Conservation (phyloP, 2,888 invertebrate genomes). For the Odontomyia ornata region DNA sequence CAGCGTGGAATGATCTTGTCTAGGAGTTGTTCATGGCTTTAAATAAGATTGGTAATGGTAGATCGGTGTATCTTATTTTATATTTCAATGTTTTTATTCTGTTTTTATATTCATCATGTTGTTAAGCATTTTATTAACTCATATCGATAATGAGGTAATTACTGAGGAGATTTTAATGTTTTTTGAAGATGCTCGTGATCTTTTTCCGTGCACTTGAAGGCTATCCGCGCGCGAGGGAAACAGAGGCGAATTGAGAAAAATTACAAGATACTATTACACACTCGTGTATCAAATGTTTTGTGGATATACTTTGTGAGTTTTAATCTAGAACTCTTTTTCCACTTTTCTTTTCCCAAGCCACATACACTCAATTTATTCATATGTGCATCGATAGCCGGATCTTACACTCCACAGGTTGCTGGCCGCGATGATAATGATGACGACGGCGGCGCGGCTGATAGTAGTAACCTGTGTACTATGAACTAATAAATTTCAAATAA, state of each 20-base stretch:
- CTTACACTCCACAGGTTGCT: not conserved
- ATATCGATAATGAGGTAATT: constrained; percentile 42
- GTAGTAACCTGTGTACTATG: not conserved
- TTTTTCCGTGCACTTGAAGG: not conserved
- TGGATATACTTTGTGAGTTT: not conserved
- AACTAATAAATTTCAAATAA: constrained; percentile 42
- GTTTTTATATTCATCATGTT: not conserved
- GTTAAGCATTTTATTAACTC: constrained; percentile 31
- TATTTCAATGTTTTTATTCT: constrained; percentile 14
- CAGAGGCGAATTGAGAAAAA: too few relatives aligned
- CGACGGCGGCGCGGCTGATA: not conserved
- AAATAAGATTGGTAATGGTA: constrained; percentile 16
- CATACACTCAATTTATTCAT: constrained; percentile 3
- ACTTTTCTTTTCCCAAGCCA: not conserved
- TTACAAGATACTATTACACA: not conserved
- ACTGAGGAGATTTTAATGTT: constrained; percentile 18
- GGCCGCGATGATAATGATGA: not conserved
- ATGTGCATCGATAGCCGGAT: not conserved
- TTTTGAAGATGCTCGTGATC: not conserved
- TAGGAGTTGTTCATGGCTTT: not conserved
- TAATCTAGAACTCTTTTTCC: not conserved
- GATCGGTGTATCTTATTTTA: constrained; percentile 18
- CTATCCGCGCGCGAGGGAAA: not conserved
- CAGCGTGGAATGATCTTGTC: not conserved
- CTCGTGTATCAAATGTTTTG: not conserved